Conservation (phyloP, 2,797 vertebrate genomes). For the Propithecus perrieri region DNA sequence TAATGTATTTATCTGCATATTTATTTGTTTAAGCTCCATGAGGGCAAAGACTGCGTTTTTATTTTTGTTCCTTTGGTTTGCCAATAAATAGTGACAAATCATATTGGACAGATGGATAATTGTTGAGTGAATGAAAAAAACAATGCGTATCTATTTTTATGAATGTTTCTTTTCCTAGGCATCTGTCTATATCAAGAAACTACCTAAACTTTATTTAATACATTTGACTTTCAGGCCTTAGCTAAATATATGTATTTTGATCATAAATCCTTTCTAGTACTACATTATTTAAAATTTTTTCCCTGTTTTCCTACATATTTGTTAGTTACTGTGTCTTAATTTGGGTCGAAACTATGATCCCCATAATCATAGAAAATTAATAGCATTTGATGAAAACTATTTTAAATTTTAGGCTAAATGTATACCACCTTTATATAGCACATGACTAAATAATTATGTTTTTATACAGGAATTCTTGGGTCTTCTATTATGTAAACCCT, state of each 20-base stretch:
- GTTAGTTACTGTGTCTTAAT: background rate
- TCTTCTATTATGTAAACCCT: background rate
- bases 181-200: background rate
- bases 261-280: background rate
- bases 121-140: background rate
- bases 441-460: background rate
- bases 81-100: slow-evolving; percentile 1
- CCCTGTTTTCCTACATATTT: background rate
- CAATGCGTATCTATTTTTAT: background rate
- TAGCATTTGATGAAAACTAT: background rate
- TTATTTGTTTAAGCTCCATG: background rate
- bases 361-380: background rate
- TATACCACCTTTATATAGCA: background rate
- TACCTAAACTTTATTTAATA: slow-evolving; percentile 8
- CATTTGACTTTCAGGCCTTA: background rate
- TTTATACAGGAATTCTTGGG: background rate
- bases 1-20: background rate
- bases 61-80: background rate
- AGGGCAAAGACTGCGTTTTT: background rate
- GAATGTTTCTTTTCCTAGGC: background rate
- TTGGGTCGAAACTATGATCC: background rate
- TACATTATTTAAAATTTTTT: background rate
- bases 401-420: background rate
- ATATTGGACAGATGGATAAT: background rate
- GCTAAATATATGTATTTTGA: background rate